Percentiles rank a stretch among this genome's conserved stretches.
phyloP scores from a whole-genome alignment of 2,113 vertebrate species.

The Echinops telfairi region DNA sequence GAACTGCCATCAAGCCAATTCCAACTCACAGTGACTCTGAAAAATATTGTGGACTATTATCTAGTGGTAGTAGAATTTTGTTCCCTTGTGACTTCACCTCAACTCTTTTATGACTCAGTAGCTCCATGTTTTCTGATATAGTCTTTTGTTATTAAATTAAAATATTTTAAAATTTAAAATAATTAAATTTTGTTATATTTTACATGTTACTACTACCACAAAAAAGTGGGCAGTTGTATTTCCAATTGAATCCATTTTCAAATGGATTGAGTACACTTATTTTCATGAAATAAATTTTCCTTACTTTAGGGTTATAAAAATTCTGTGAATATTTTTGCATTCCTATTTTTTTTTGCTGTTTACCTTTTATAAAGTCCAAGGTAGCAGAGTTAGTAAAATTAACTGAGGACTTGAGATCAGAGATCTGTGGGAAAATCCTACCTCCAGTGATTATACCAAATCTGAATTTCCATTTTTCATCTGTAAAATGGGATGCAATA shows the following conservation, averaged over 20 bases:
- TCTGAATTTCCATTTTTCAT: slow-evolving; percentile 21
- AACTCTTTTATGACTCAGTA: slow-evolving; percentile 8
- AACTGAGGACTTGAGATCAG: neutral
- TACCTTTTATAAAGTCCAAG: neutral
- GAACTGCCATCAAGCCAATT: too few relatives aligned
- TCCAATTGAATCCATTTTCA: neutral
- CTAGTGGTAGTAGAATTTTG: neutral
- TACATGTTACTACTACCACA: neutral
- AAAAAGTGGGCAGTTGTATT: neutral
- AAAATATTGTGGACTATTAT: neutral
- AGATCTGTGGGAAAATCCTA: neutral
- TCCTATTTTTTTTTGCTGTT: neutral
- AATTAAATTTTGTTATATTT: neutral
- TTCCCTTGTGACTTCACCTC: neutral
- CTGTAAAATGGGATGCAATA: slow-evolving; percentile 46
- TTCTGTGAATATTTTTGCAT: neutral
- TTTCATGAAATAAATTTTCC: neutral
- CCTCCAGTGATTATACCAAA: neutral
- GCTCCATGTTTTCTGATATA: neutral
- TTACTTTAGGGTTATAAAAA: neutral
- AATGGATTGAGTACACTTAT: neutral
- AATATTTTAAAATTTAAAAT: slow-evolving; percentile 1
- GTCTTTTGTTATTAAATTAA: neutral
- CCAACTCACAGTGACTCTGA: too few relatives aligned
- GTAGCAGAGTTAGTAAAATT: neutral